Evolutionary conservation across 1,140 invertebrate genomes (phyloP).

Genomic region (Tachypleus tridentatus): DNA sequence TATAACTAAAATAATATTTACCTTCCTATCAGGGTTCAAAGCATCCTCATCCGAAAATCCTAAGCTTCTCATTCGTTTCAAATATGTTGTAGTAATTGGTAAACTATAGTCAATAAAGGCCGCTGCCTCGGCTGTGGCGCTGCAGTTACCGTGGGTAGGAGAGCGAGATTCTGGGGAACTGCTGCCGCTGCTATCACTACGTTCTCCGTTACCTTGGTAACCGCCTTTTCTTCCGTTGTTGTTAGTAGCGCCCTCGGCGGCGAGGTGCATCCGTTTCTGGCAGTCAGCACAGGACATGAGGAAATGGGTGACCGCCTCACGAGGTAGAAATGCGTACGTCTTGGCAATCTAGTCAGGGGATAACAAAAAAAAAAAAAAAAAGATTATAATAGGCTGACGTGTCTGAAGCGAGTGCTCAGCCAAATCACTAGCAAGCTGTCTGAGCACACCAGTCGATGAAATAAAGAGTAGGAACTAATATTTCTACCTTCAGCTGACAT

Average conservation of each 20-base stretch:
- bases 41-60: conserved; percentile 18
- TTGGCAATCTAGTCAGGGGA: conserved; percentile 64
- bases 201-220: not conserved
- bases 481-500: too few species aligned
- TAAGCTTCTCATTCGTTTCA: conserved; percentile 47
- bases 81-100: conserved; percentile 70
- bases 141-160: conserved; percentile 22
- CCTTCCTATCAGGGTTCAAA: too few species aligned
- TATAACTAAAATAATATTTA: too few species aligned
- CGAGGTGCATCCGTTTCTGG: conserved; percentile 65
- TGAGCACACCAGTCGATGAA: too few species aligned
- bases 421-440: too few species aligned
- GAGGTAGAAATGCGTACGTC: conserved; percentile 82
- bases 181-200: not conserved
- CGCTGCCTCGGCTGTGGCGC: too few species aligned
- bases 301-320: conserved; percentile 87
- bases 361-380: too few species aligned
- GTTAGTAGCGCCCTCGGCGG: not conserved
- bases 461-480: too few species aligned
- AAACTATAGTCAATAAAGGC: conserved; percentile 57
- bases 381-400: too few species aligned
- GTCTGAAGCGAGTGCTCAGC: too few species aligned
- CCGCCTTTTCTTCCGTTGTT: not conserved
- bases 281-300: conserved; percentile 81
- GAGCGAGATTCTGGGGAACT: conserved; percentile 46